Percentiles rank a stretch among this genome's conserved stretches.
Conservation (phyloP, 2,888 invertebrate genomes). For the Sesia apiformis region DNA sequence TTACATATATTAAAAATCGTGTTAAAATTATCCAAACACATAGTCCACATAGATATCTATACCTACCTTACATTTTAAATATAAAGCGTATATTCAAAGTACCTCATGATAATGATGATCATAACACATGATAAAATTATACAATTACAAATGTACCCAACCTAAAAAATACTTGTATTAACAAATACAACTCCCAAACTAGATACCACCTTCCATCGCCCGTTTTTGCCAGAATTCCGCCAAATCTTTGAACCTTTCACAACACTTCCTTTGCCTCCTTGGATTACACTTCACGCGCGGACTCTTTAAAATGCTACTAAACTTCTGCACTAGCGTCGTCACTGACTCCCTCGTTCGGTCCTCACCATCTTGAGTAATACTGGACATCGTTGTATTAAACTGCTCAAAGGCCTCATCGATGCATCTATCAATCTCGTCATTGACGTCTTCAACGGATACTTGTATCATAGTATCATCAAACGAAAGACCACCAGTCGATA, state of each 20-base stretch:
- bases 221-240: constrained; percentile 52
- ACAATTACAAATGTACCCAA: not conserved
- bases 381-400: constrained; percentile 33
- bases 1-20: no score
- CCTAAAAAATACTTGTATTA: not conserved
- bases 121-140: not conserved
- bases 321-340: constrained; percentile 51
- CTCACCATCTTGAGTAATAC: constrained; percentile 18
- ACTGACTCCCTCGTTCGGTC: constrained; percentile 40
- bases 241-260: constrained; percentile 47
- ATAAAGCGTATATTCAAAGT: no score
- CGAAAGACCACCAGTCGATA: constrained; percentile 41
- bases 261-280: constrained; percentile 36
- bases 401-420: constrained; percentile 58
- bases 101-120: no score
- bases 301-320: constrained; percentile 38
- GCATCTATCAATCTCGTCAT: constrained; percentile 41
- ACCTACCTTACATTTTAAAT: no score
- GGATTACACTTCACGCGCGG: constrained; percentile 36
- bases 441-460: constrained; percentile 24
- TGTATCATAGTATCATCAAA: constrained; percentile 45
- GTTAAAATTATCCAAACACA: no score
- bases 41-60: no score
- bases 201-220: constrained; percentile 11
- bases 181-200: not conserved